Conservation (phyloP, 1,140 invertebrate genomes). For the Hyposmocoma kahamanoa region DNA sequence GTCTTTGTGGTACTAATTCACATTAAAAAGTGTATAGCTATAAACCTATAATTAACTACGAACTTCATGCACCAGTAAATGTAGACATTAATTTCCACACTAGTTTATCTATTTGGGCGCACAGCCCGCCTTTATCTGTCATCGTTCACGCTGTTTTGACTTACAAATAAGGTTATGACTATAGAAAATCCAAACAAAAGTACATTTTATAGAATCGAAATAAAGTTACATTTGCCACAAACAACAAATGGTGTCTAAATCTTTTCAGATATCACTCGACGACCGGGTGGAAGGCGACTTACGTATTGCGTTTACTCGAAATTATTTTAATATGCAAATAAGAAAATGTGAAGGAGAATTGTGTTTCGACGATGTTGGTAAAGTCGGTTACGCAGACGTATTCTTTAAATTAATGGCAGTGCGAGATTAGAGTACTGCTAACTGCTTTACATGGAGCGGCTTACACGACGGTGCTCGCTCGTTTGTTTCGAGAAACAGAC, state of each 20-base stretch:
- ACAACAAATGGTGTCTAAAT: constrained; percentile 18
- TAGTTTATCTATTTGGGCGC: constrained; percentile 72
- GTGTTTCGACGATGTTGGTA: constrained; percentile 60
- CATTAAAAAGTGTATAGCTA: constrained; percentile 63
- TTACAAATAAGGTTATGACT: constrained; percentile 42
- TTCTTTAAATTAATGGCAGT: constrained; percentile 71
- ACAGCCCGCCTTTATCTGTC: constrained; percentile 71
- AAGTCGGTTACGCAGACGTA: constrained; percentile 65
- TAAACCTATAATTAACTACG: constrained; percentile 70
- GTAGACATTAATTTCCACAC: constrained; percentile 73
- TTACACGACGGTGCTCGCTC: constrained; percentile 51
- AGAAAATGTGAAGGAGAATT: constrained; percentile 70
- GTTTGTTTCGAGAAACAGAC: constrained; percentile 67
- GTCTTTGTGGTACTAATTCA: constrained; percentile 62
- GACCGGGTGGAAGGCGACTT: constrained; percentile 44
- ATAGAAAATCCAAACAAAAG: constrained; percentile 18
- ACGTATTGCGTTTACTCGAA: constrained; percentile 68
- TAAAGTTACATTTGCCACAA: constrained; percentile 38
- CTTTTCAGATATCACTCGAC: constrained; percentile 18
- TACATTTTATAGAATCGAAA: constrained; percentile 21
- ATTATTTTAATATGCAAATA: constrained; percentile 74
- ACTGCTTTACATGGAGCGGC: constrained; percentile 69
- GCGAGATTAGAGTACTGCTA: constrained; percentile 69
- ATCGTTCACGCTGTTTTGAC: constrained; percentile 48
- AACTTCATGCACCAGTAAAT: constrained; percentile 73